Base-by-base conservation (phyloP, 2,888 invertebrate genomes). In the Conus canariensis region DNA sequence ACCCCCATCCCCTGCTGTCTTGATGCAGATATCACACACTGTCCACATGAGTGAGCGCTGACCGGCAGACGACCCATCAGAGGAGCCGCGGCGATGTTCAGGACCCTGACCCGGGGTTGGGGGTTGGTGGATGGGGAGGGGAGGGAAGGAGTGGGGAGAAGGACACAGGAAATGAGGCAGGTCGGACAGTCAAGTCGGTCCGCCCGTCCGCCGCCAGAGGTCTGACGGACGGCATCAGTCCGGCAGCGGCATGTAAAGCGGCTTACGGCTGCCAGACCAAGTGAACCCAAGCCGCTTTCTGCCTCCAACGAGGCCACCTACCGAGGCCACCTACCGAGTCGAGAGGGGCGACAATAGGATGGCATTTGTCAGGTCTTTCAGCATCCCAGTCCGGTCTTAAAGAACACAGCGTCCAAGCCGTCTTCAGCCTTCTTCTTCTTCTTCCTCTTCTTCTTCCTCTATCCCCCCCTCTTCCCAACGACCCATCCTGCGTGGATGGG, bases 301-400 rank as follows among this genome's bases (percentile, higher is more conserved):
- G 56, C 82, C 7, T 64, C 64, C 64, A 14, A 10, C 64, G 64
- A 64, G 64, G 64, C 64, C 64, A 64, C 56, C 56, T 83, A 83
- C 56, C 19, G 58, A 83, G 82, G 64, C 64, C 64, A 64, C 56
- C 56, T 83, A 83, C 56, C 19, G 58, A 83, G 82, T 56, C 7
- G 58, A 19, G 16, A 56, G 82, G 25, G 19, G 82, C 58, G 82
- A 83, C 82, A 83, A 83, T 56, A 58, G 82, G 82, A 83, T 83
- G 82, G 82, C 56, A 83, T 83, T 83, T 83, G 82, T 83, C 82
- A 83, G 56, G 22, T 56, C 82, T 83, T 56, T 83, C 58, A 83
- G 56, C 19, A 83, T 83, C 56, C 82, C 19, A 58, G 82, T 58
- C 82, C 10, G 82, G 82, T 83, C 82, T 83, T 83, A 83, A 83